phyloP scores from a whole-genome alignment of 2,113 vertebrate species.

The Odontophorus gujanensis region DNA sequence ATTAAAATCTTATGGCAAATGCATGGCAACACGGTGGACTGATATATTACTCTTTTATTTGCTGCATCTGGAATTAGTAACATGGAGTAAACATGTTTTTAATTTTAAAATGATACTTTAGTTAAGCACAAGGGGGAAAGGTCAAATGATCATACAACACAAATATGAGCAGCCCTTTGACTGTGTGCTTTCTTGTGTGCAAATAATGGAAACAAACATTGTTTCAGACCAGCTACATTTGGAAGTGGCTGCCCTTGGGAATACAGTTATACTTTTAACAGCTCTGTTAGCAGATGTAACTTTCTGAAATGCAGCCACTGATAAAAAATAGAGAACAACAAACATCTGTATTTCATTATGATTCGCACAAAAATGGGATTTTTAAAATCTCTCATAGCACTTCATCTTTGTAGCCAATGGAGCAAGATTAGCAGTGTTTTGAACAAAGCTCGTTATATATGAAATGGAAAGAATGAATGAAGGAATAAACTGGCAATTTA shows the following conservation, averaged over 20 bases:
- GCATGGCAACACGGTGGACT: background rate
- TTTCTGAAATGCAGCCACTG: slow-evolving; percentile 2
- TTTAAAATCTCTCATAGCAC: background rate
- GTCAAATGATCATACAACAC: slow-evolving; percentile 2
- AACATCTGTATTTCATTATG: slow-evolving; percentile 23
- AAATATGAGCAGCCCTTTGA: slow-evolving; percentile 13
- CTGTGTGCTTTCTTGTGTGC: background rate
- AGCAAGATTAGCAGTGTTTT: background rate
- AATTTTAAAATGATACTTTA: background rate
- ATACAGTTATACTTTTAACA: background rate
- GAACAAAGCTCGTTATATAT: background rate
- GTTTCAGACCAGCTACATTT: slow-evolving; percentile 8
- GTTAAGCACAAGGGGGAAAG: background rate
- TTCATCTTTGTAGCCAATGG: background rate
- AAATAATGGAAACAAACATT: slow-evolving; percentile 18
- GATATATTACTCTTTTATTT: background rate
- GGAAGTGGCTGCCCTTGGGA: background rate
- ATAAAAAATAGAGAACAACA: slow-evolving; percentile 1
- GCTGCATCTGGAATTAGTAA: slow-evolving; percentile 4
- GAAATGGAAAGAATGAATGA: background rate
- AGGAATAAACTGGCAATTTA: background rate
- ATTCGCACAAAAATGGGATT: background rate
- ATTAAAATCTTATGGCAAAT: background rate
- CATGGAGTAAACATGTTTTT: background rate
- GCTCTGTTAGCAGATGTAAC: background rate